Conservation (phyloP, 2,113 vertebrate species). For the Mesitornis unicolor region DNA sequence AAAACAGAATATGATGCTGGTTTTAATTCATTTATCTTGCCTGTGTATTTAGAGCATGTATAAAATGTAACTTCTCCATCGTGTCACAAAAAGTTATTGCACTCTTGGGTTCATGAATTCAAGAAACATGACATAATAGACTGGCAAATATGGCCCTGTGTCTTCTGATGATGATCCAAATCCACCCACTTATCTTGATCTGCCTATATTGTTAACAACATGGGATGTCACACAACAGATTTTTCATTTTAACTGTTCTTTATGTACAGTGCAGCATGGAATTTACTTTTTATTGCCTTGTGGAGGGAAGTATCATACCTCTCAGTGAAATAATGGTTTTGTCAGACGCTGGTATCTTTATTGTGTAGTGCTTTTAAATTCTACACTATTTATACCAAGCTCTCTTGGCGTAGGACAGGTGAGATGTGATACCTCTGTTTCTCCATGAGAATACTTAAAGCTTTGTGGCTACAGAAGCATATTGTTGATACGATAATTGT, state of each 20-base stretch:
- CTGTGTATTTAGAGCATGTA: slow-evolving; percentile 24
- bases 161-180: slow-evolving; percentile 65
- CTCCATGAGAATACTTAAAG: not conserved
- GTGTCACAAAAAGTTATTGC: slow-evolving; percentile 60
- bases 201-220: slow-evolving; percentile 62
- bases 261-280: slow-evolving; percentile 35
- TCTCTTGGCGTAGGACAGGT: slow-evolving; percentile 37
- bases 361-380: slow-evolving; percentile 67
- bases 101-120: slow-evolving; percentile 56
- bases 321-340: slow-evolving; percentile 68
- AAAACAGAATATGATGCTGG: not conserved
- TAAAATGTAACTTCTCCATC: slow-evolving; percentile 54
- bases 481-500: not conserved
- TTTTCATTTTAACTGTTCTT: slow-evolving; percentile 59
- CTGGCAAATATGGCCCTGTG: slow-evolving; percentile 60
- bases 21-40: slow-evolving; percentile 53
- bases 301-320: slow-evolving; percentile 53
- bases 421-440: slow-evolving; percentile 32
- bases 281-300: slow-evolving; percentile 69
- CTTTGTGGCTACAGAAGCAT: not conserved
- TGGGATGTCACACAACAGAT: slow-evolving; percentile 44
- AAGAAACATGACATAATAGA: slow-evolving; percentile 56
- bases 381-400: slow-evolving; percentile 61
- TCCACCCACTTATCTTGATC: slow-evolving; percentile 63
- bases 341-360: slow-evolving; percentile 65